Percentiles rank a stretch among this genome's conserved stretches.
phyloP scores from a whole-genome alignment of 2,113 vertebrate species.

The Mesocricetus auratus region DNA sequence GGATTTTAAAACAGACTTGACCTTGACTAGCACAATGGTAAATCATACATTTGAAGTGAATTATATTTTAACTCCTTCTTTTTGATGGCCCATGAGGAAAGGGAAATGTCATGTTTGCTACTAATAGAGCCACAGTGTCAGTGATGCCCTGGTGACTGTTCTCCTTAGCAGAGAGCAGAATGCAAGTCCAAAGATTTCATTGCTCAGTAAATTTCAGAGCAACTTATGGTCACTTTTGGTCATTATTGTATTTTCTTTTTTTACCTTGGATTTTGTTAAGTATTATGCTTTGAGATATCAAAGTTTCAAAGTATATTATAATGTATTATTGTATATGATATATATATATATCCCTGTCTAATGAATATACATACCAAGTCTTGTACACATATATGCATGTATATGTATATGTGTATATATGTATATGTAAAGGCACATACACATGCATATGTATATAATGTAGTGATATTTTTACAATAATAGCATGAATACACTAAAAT shows the following conservation, averaged over 20 bases:
- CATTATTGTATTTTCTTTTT: background rate
- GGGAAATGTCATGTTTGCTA: background rate
- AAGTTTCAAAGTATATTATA: background rate
- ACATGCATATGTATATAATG: background rate
- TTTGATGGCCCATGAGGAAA: background rate
- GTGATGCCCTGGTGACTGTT: background rate
- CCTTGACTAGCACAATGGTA: background rate
- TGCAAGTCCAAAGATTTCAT: background rate
- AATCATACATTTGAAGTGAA: background rate
- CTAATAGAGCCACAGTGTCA: background rate
- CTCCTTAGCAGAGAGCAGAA: background rate
- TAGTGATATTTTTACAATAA: background rate
- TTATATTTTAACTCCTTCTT: background rate
- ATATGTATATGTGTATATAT: background rate
- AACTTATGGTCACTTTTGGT: background rate
- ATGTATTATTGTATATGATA: background rate
- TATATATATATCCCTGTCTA: background rate
- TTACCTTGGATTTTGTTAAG: slow-evolving; percentile 21
- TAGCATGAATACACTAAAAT: background rate
- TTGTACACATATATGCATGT: background rate
- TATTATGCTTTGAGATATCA: background rate
- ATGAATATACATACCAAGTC: background rate
- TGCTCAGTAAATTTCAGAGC: background rate
- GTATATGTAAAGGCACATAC: background rate
- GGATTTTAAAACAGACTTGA: background rate